Evolutionary conservation across 2,113 vertebrate species (phyloP).

Genomic region (Amblyornis subalaris): DNA sequence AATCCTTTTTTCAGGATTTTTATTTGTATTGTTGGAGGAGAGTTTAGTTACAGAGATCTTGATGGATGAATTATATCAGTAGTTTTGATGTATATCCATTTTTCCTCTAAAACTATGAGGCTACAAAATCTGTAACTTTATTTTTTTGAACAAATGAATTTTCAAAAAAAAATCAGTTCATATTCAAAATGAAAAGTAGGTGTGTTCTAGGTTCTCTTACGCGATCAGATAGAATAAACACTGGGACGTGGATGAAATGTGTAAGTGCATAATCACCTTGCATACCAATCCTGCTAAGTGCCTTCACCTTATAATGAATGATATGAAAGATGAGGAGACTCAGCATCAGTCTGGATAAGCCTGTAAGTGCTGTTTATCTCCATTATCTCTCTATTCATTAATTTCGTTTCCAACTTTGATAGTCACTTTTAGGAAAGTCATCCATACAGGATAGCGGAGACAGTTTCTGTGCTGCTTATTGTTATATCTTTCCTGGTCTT

Average conservation of each 20-base stretch:
- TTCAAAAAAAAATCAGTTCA: background rate
- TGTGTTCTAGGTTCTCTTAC: background rate
- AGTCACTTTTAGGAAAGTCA: background rate
- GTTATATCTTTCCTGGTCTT: slow-evolving; percentile 18
- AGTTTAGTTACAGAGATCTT: background rate
- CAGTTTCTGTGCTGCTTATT: background rate
- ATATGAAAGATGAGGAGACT: background rate
- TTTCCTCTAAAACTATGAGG: background rate
- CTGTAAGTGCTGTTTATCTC: background rate
- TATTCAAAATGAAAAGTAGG: background rate
- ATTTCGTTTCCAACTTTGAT: background rate
- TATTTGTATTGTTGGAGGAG: background rate
- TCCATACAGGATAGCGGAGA: background rate
- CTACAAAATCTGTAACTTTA: background rate
- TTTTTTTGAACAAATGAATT: background rate
- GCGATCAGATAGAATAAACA: background rate
- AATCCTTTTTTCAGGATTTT: background rate
- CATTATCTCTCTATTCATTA: background rate
- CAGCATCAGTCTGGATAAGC: background rate
- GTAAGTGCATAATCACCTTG: background rate
- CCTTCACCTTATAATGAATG: background rate
- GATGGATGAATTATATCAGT: background rate
- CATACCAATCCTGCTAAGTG: background rate
- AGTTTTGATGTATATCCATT: background rate
- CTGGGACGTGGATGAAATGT: background rate